These are phyloP conservation scores for Hyles lineata DNA, from an alignment of 2,888 invertebrate genomes.

Conservation along the genomic window DNA sequence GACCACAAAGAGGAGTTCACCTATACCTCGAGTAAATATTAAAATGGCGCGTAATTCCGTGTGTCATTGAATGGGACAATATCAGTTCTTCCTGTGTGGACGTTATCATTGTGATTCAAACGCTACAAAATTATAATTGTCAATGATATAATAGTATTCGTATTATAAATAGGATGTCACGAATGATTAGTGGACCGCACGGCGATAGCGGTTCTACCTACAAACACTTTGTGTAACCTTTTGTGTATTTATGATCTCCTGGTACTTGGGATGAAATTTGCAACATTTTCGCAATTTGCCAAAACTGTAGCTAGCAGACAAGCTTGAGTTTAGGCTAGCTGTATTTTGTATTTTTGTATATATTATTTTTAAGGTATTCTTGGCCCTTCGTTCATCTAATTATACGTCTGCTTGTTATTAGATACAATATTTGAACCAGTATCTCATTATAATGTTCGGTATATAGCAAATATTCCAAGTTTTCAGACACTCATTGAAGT, in stretches of 20 bases:
- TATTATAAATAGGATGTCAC: constrained; percentile 29
- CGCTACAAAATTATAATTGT: constrained; percentile 43
- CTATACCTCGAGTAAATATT: constrained; percentile 18
- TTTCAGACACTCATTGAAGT: neutral
- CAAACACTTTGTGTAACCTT: constrained; percentile 1
- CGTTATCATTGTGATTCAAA: constrained; percentile 51
- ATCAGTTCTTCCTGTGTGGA: constrained; percentile 57
- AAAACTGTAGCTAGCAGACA: too few relatives aligned
- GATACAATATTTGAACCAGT: too few relatives aligned
- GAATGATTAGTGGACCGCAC: constrained; percentile 35
- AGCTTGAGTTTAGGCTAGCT: neutral
- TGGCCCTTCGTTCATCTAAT: too few relatives aligned
- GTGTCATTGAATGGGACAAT: constrained; percentile 46
- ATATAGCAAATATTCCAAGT: too few relatives aligned
- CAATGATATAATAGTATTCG: constrained; percentile 41
- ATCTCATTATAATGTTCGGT: too few relatives aligned
- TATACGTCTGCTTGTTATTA: too few relatives aligned
- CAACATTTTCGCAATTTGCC: neutral
- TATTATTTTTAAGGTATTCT: too few relatives aligned
- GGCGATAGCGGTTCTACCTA: constrained; percentile 5
- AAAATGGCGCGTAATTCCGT: constrained; percentile 30
- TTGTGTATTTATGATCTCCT: neutral
- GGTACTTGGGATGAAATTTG: neutral
- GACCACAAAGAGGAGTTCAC: constrained; percentile 8
- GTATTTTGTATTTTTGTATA: neutral